phyloP scores from a whole-genome alignment of 2,113 vertebrate species.

The Ctenodactylus gundi region DNA sequence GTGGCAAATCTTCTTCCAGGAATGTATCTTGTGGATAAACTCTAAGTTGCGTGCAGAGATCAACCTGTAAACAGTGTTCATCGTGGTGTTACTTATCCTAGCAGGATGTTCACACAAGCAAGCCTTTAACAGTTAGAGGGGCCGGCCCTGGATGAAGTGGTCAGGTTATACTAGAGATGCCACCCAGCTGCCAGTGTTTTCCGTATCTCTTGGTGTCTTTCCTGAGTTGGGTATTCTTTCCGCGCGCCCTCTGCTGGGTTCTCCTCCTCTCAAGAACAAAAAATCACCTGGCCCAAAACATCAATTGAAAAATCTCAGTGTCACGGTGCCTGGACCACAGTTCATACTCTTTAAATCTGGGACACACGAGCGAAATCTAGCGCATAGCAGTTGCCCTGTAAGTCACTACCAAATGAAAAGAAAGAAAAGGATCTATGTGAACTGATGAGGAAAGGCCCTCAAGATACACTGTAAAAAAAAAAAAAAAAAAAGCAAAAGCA shows the following conservation, averaged over 20 bases:
- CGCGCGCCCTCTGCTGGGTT: background rate
- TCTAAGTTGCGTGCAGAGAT: background rate
- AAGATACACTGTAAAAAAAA: background rate
- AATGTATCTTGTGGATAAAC: background rate
- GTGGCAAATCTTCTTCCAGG: background rate
- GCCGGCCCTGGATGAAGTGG: background rate
- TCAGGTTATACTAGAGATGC: too few species aligned
- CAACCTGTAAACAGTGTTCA: background rate
- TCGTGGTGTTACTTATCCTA: background rate
- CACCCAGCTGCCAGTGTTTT: too few species aligned
- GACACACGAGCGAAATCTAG: too few species aligned
- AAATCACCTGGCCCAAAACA: background rate
- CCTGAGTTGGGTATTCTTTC: background rate
- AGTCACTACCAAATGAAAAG: background rate
- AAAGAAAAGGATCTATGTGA: background rate
- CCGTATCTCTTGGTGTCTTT: background rate
- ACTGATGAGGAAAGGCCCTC: background rate
- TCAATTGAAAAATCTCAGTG: background rate
- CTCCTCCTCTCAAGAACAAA: background rate
- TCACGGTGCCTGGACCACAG: too few species aligned
- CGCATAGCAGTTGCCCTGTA: background rate
- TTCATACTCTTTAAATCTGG: background rate
- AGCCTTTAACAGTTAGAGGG: background rate
- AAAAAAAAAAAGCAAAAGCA: background rate
- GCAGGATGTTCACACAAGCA: background rate